Base-by-base conservation (phyloP, 2,113 vertebrate genomes). In the Trematomus loennbergii region DNA sequence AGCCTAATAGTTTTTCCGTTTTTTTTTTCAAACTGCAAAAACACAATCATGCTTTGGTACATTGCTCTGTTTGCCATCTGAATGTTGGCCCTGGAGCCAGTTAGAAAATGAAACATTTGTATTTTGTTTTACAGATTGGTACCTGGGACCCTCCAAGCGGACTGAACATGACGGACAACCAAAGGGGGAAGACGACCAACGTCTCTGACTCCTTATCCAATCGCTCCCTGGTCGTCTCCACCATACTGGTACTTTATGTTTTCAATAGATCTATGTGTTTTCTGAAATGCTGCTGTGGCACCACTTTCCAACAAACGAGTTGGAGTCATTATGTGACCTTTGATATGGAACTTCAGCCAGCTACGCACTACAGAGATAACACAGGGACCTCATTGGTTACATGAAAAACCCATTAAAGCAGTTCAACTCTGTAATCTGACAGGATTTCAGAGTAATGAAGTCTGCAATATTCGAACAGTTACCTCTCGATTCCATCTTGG, bases 141-240 rank as follows among this genome's bases (percentile, higher is more conserved):
- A 99, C 97, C 18, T 99, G 98, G 98, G 98, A 99, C 88, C 97
- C 97, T 11, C 89, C 95, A 59, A 99, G 97, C 81, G 97, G 98
- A 71, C 94, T 99, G 89, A 99, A 99, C 90, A 98, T 99, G 97
- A 98, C 98, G 5, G 98, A 99, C 85, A 97, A 94, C 93, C 98
- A 99, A 92, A 99, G 96, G 89, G 97, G 97, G 86, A 99, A 97
- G 85, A 95, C 96, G 43, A 92, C 96, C 2, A 99, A 99, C 70
- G 96, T 99, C 83, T 98, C 97, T 12, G 98, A 99, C 89, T 99
- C 98, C 3, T 87, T 99, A 66, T 97, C 97, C 75, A 99, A 99
- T 90, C 96, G 98, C 17, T 98, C 98, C 45, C 94, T 99, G 79
- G 93, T 97, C 0, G 96, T 99, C 75, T 98, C 98, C 46, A 99